Evolutionary conservation across 2,113 vertebrate species (phyloP).

Genomic region (Cygnus buccinator): DNA sequence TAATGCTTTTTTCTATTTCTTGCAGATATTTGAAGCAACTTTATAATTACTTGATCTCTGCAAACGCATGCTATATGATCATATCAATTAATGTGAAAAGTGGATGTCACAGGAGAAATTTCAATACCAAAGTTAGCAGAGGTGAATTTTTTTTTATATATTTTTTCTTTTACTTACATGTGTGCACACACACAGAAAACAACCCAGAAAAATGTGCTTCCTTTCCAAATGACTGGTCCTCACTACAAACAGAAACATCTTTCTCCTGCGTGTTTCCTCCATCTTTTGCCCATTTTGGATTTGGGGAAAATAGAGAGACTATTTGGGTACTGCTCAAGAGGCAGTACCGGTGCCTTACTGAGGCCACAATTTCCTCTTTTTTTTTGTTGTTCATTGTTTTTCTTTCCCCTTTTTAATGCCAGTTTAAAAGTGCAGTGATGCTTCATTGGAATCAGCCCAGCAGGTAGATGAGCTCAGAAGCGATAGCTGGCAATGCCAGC

Average conservation of each 20-base stretch:
- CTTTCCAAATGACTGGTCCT: not conserved
- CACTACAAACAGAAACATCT: not conserved
- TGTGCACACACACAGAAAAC: not conserved
- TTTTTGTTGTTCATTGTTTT: not conserved
- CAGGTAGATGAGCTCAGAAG: not conserved
- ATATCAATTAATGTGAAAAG: accelerated
- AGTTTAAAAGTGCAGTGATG: accelerated
- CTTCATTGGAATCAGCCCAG: not conserved
- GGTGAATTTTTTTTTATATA: not conserved
- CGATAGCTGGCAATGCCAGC: not conserved
- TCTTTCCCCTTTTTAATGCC: not conserved
- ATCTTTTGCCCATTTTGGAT: not conserved
- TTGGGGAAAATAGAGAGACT: not conserved
- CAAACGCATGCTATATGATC: accelerated
- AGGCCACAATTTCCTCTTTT: slow-evolving; percentile 2
- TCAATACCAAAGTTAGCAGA: slow-evolving; percentile 42
- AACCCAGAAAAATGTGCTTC: not conserved
- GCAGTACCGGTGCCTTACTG: slow-evolving; percentile 69
- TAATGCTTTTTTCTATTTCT: not conserved
- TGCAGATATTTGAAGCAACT: accelerated
- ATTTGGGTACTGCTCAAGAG: slow-evolving; percentile 15
- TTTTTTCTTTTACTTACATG: not conserved
- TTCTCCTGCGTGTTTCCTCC: not conserved
- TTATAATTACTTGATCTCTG: not conserved
- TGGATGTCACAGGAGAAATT: not conserved